Percentiles rank a stretch among this genome's conserved stretches.
Conservation (phyloP, 1,140 invertebrate genomes). For the Drosophila ficusphila region DNA sequence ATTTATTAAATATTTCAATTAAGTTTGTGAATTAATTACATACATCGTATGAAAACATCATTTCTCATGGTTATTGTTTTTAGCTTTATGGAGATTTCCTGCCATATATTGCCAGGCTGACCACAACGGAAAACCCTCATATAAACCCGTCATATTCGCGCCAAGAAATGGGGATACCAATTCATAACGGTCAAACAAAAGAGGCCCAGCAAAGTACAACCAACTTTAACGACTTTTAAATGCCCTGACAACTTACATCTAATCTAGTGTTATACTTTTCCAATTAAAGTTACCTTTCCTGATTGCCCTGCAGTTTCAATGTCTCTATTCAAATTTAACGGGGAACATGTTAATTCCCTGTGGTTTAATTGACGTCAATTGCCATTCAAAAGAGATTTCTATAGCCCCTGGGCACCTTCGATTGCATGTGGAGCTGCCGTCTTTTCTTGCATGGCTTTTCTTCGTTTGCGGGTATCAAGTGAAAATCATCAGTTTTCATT, state of each 20-base stretch:
- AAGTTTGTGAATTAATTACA: not conserved
- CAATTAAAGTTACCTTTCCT: not conserved
- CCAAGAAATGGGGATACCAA: slow-evolving; percentile 23
- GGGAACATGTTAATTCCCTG: slow-evolving; percentile 21
- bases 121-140: slow-evolving; percentile 16
- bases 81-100: slow-evolving; percentile 17
- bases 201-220: not conserved
- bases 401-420: slow-evolving; percentile 27
- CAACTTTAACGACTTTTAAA: slow-evolving; percentile 16
- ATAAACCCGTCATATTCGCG: slow-evolving; percentile 40
- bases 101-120: slow-evolving; percentile 8
- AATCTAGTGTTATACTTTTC: not conserved
- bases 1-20: too few relatives aligned
- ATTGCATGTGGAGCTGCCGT: slow-evolving; percentile 42
- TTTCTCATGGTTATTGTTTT: not conserved
- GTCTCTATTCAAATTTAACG: slow-evolving; percentile 1
- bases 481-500: slow-evolving; percentile 48
- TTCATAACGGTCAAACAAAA: slow-evolving; percentile 13
- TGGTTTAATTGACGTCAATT: slow-evolving; percentile 28
- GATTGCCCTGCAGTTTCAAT: not conserved
- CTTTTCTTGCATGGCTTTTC: slow-evolving; percentile 13
- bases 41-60: not conserved
- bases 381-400: slow-evolving; percentile 20
- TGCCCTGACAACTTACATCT: not conserved
- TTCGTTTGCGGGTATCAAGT: slow-evolving; percentile 34